A percentile compares a stretch with the other conserved stretches of the same genome.
phyloP scores from a whole-genome alignment of 2,113 vertebrate genomes.

The Cercocebus atys region DNA sequence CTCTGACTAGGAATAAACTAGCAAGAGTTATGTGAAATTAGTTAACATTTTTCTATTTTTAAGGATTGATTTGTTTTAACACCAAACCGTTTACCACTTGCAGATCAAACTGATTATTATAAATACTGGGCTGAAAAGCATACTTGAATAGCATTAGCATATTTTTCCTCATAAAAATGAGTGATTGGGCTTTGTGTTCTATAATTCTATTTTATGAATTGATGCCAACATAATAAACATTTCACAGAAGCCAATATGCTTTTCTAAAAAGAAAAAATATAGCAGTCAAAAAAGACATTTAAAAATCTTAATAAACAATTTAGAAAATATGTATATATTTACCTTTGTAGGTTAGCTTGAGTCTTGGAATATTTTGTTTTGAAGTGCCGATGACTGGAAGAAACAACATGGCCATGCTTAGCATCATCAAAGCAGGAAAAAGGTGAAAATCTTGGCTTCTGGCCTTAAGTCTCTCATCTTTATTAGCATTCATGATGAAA shows the following conservation, averaged over 20 bases:
- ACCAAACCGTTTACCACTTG: background rate
- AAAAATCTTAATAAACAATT: background rate
- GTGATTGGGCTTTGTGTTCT: background rate
- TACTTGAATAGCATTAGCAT: background rate
- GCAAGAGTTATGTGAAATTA: background rate
- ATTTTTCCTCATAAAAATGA: background rate
- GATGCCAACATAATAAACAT: background rate
- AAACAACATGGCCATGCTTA: conserved; percentile 85
- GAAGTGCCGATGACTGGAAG: conserved; percentile 85
- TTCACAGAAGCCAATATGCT: background rate
- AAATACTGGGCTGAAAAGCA: background rate
- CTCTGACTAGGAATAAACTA: background rate
- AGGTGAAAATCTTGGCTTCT: conserved; percentile 69
- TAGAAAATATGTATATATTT: conserved; percentile 69
- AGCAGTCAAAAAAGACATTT: background rate
- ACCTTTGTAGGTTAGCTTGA: conserved; percentile 96
- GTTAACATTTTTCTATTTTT: background rate
- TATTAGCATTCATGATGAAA: conserved; percentile 63
- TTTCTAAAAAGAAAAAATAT: conserved; percentile 31
- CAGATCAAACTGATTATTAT: background rate
- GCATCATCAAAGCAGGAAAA: conserved; percentile 78
- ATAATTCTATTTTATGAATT: background rate
- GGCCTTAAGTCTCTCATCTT: conserved; percentile 69
- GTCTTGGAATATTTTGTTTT: conserved; percentile 94
- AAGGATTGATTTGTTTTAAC: background rate